Percentiles rank a stretch among this genome's conserved stretches.
Conservation (phyloP, 2,888 invertebrate species). For the Lochmaea crataegi region DNA sequence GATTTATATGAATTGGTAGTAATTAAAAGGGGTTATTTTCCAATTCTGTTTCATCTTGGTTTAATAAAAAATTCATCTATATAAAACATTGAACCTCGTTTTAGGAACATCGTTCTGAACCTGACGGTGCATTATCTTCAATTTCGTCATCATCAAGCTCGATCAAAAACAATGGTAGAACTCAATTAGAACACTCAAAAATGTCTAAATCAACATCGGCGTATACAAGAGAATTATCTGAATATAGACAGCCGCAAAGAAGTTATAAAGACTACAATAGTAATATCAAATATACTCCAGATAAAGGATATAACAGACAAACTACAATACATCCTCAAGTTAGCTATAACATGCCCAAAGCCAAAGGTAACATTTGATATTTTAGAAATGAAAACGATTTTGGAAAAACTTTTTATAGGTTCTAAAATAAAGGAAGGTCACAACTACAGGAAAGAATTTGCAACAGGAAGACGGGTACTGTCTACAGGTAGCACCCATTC, state of each 20-base stretch:
- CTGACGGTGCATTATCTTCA: constrained; percentile 78
- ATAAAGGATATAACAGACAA: constrained; percentile 48
- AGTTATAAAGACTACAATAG: constrained; percentile 68
- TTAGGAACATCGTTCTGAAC: constrained; percentile 72
- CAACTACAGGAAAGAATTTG: constrained; percentile 81
- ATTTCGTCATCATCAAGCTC: constrained; percentile 55
- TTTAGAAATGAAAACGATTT: no score
- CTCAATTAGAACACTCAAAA: constrained; percentile 9
- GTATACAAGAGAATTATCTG: constrained; percentile 69
- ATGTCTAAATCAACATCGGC: constrained; percentile 64
- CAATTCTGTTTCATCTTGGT: background rate
- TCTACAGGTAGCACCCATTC: constrained; percentile 70
- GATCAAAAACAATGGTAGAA: constrained; percentile 16
- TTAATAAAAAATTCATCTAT: background rate
- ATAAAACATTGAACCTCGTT: constrained; percentile 46
- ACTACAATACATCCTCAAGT: constrained; percentile 71
- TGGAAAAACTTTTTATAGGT: constrained; percentile 40
- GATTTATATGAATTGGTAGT: no score
- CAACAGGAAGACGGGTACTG: constrained; percentile 70
- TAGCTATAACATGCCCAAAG: constrained; percentile 71
- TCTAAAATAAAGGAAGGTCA: constrained; percentile 64
- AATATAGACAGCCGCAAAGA: constrained; percentile 68
- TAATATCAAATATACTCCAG: constrained; percentile 53
- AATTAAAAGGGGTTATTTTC: background rate
- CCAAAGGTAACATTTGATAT: constrained; percentile 47